Percentiles rank a stretch among this genome's conserved stretches.
Conservation (phyloP, 2,888 invertebrate species). For the Tiphia femorata region DNA sequence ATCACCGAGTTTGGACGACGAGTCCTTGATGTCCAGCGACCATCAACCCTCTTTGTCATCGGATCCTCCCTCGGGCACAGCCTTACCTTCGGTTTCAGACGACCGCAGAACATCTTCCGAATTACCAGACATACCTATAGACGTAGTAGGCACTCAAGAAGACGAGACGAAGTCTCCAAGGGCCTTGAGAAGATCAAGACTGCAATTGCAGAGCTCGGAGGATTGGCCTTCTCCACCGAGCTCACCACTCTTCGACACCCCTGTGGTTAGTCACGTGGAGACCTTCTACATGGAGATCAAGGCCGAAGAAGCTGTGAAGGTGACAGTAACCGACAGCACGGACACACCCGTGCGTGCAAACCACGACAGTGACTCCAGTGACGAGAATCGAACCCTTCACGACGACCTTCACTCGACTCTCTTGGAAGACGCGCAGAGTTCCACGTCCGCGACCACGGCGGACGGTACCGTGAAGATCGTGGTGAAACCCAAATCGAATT, state of each 20-base stretch:
- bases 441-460: conserved; percentile 77
- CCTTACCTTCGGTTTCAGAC: conserved; percentile 76
- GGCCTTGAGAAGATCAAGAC: conserved; percentile 45
- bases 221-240: conserved; percentile 88
- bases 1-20: conserved; percentile 87
- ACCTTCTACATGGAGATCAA: conserved; percentile 84
- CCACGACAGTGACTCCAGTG: conserved; percentile 75
- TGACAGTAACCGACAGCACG: conserved; percentile 79
- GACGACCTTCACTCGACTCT: conserved; percentile 71
- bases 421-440: conserved; percentile 64
- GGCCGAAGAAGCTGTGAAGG: conserved; percentile 83
- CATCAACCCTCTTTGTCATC: conserved; percentile 89
- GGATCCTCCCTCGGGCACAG: conserved; percentile 76
- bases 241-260: conserved; percentile 77
- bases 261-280: conserved; percentile 82
- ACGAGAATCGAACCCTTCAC: conserved; percentile 79
- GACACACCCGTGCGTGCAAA: conserved; percentile 71
- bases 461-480: conserved; percentile 87
- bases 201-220: conserved; percentile 76
- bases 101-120: conserved; percentile 87
- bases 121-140: conserved; percentile 87
- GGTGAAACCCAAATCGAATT: conserved; percentile 82
- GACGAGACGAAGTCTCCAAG: conserved; percentile 62
- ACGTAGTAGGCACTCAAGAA: conserved; percentile 73
- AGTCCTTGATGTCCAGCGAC: conserved; percentile 86